These are phyloP conservation scores for Cetonia aurata DNA, from an alignment of 2,888 invertebrate species.

Conservation along the genomic window DNA sequence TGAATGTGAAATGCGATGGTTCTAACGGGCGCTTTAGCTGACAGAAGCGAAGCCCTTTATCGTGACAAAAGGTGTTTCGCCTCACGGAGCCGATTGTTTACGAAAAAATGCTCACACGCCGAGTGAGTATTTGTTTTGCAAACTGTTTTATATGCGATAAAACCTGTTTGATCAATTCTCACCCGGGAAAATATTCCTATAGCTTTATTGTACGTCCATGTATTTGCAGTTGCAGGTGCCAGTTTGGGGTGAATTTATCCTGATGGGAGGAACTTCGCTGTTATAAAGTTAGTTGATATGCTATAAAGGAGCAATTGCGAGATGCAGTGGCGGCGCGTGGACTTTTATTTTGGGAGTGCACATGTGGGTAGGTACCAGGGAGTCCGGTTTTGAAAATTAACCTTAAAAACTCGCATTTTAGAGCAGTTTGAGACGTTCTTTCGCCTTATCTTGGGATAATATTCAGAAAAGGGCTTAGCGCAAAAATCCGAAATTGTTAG, in stretches of 20 bases:
- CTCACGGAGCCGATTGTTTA: conserved; percentile 39
- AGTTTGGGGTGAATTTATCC: conserved; percentile 40
- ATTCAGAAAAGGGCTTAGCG: too few relatives aligned
- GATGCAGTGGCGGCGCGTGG: too few relatives aligned
- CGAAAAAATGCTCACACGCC: conserved; percentile 25
- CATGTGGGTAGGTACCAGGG: too few relatives aligned
- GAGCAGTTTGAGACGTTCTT: too few relatives aligned
- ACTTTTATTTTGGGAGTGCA: too few relatives aligned
- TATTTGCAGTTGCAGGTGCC: conserved; percentile 23
- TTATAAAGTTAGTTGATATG: conserved; percentile 35
- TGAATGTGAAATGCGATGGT: conserved; percentile 12
- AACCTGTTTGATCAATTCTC: conserved; percentile 44
- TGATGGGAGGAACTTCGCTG: conserved; percentile 7
- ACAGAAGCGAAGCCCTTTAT: conserved; percentile 32
- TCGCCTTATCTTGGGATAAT: too few relatives aligned
- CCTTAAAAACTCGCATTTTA: too few relatives aligned
- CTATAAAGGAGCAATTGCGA: too few relatives aligned
- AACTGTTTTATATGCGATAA: conserved; percentile 32
- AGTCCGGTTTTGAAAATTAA: too few relatives aligned
- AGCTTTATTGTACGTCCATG: conserved; percentile 3
- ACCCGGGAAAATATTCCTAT: conserved; percentile 30
- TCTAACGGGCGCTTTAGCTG: neutral
- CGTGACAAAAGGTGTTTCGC: conserved; percentile 42
- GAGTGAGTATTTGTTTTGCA: conserved; percentile 30
- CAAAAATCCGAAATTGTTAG: too few relatives aligned